Conservation (phyloP, 2,797 vertebrate species). For the Prionace glauca region DNA sequence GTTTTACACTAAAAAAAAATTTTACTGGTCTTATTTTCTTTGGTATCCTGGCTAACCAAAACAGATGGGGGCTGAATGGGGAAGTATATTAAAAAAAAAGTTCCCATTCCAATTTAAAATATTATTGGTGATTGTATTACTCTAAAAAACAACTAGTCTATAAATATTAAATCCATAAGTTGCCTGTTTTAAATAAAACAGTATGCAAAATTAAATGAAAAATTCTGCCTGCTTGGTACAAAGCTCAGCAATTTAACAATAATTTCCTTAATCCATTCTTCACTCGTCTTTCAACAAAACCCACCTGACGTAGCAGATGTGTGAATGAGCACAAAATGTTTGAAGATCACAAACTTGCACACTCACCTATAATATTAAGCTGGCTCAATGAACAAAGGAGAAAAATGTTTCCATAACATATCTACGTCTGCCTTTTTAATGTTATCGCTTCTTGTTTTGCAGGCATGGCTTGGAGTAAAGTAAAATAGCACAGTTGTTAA, state of each 20-base stretch:
- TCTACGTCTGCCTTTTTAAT: background rate
- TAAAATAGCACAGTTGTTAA: background rate
- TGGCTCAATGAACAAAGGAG: background rate
- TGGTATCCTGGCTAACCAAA: background rate
- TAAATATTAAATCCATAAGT: background rate
- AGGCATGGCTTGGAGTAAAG: background rate
- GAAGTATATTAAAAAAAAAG: background rate
- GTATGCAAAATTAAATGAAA: background rate
- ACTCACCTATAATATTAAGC: background rate
- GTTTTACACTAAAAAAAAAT: background rate
- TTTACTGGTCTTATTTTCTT: background rate
- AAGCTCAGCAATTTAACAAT: background rate
- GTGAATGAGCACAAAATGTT: background rate
- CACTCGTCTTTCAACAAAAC: background rate
- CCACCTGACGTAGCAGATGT: background rate
- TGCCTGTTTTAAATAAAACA: background rate
- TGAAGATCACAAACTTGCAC: background rate
- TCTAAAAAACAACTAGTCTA: background rate
- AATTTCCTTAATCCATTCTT: background rate
- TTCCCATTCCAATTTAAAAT: background rate
- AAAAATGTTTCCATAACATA: background rate
- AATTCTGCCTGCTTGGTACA: background rate
- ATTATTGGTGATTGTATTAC: background rate
- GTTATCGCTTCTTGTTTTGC: background rate
- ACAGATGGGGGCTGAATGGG: background rate